A percentile compares a stretch with the other conserved stretches of the same genome.
Conservation (phyloP, 2,797 vertebrate genomes). For the Mormyrus hasselquistii region DNA sequence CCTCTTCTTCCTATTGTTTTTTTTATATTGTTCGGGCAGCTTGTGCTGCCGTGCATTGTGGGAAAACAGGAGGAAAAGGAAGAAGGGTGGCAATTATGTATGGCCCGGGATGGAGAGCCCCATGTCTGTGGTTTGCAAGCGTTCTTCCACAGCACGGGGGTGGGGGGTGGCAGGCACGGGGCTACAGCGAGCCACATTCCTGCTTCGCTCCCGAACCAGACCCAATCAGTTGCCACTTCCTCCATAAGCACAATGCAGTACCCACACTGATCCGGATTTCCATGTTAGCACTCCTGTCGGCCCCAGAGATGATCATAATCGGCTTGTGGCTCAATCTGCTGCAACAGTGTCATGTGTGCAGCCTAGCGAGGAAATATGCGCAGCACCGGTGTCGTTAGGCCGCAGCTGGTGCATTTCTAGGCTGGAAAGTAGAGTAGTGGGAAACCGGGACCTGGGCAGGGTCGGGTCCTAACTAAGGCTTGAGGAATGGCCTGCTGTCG, state of each 20-base stretch:
- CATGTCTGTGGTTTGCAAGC: background rate
- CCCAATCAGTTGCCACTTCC: background rate
- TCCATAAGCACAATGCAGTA: background rate
- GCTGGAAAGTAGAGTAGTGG: background rate
- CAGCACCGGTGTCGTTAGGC: background rate
- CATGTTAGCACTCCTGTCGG: background rate
- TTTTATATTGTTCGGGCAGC: slow-evolving; percentile 59
- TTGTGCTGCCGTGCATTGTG: slow-evolving; percentile 55
- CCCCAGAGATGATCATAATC: background rate
- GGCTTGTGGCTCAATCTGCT: background rate
- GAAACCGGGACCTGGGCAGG: background rate
- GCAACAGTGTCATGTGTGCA: background rate
- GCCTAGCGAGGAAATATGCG: background rate
- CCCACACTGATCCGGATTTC: background rate
- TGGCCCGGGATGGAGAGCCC: slow-evolving; percentile 24
- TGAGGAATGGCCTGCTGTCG: background rate
- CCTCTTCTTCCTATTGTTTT: slow-evolving; percentile 48
- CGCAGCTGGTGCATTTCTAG: background rate
- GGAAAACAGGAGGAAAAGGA: slow-evolving; percentile 29
- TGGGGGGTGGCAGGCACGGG: background rate
- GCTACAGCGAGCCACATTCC: background rate
- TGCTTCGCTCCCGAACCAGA: background rate
- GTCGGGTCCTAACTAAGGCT: background rate
- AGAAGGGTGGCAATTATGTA: background rate
- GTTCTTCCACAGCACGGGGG: background rate